A percentile compares a stretch with the other conserved stretches of the same genome.
These are phyloP conservation scores for Augiades crinisus DNA, from an alignment of 2,888 invertebrate species.

Conservation along the genomic window DNA sequence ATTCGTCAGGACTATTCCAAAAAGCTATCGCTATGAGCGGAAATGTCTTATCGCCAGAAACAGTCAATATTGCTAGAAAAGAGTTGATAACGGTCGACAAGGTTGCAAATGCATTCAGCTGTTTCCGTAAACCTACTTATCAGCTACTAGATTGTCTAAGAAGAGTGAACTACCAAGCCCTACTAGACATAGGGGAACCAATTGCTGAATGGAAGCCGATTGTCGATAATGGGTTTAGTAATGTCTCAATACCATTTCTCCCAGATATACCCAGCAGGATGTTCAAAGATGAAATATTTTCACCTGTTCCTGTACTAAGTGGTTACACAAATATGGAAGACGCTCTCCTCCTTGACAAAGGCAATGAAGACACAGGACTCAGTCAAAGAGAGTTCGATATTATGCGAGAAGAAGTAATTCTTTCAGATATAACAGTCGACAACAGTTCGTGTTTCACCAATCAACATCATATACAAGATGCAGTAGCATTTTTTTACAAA, in stretches of 20 bases:
- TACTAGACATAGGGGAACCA: slow-evolving; percentile 84
- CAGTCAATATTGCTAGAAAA: slow-evolving; percentile 83
- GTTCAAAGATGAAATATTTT: slow-evolving; percentile 82
- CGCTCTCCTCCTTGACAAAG: slow-evolving; percentile 83
- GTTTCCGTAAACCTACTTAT: slow-evolving; percentile 84
- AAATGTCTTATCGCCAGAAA: slow-evolving; percentile 83
- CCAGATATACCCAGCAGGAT: slow-evolving; percentile 84
- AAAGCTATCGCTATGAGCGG: slow-evolving; percentile 92
- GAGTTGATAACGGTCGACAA: slow-evolving; percentile 83
- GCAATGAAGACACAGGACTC: slow-evolving; percentile 82
- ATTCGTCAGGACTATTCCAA: slow-evolving; percentile 85
- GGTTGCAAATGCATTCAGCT: slow-evolving; percentile 85
- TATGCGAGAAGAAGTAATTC: slow-evolving; percentile 83
- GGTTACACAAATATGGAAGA: slow-evolving; percentile 93
- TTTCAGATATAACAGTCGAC: slow-evolving; percentile 81
- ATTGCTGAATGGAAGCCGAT: slow-evolving; percentile 87
- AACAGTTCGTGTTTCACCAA: slow-evolving; percentile 83
- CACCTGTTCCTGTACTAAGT: slow-evolving; percentile 87
- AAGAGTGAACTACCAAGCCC: slow-evolving; percentile 79
- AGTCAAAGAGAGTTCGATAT: slow-evolving; percentile 82
- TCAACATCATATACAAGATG: slow-evolving; percentile 85
- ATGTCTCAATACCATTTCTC: slow-evolving; percentile 84
- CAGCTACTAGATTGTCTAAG: slow-evolving; percentile 86
- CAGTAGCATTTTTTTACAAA: slow-evolving; percentile 88
- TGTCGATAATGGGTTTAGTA: slow-evolving; percentile 86